Conservation (phyloP, 2,113 vertebrate genomes). For the Brachyhypopomus occidentalis region DNA sequence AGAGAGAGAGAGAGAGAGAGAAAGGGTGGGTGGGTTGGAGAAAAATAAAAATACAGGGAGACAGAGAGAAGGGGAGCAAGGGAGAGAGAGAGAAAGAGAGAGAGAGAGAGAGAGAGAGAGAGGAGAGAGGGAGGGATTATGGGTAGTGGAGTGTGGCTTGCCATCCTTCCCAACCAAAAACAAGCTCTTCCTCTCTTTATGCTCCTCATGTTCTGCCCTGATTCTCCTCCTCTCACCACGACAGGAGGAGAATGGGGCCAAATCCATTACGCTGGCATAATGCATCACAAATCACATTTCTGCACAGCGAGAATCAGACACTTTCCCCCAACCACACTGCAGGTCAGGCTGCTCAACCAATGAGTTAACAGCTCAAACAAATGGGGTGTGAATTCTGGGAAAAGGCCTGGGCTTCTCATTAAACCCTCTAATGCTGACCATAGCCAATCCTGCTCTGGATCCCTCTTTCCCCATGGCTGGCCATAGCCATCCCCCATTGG, state of each 20-base stretch:
- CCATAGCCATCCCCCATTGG: constrained; percentile 10
- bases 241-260: background rate
- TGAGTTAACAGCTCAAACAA: constrained; percentile 29
- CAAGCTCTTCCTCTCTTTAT: constrained; percentile 56
- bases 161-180: constrained; percentile 54
- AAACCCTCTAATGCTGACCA: background rate
- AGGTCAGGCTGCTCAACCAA: constrained; percentile 33
- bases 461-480: background rate
- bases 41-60: too few relatives aligned
- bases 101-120: constrained; percentile 54
- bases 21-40: constrained; percentile 6
- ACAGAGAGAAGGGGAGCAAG: constrained; percentile 56
- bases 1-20: constrained; percentile 42
- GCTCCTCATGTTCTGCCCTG: background rate
- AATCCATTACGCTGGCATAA: constrained; percentile 24
- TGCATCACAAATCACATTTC: constrained; percentile 13
- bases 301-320: constrained; percentile 35
- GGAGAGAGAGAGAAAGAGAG: constrained; percentile 21
- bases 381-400: constrained; percentile 55
- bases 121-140: constrained; percentile 39
- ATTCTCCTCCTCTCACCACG: background rate
- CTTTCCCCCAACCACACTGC: background rate
- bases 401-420: constrained; percentile 28
- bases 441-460: constrained; percentile 20
- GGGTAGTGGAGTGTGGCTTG: constrained; percentile 60